Percentiles rank a stretch among this genome's conserved stretches.
Conservation (phyloP, 30 jellyfish, hydroid and myxozoan species). For the Cassiopea andromeda region DNA sequence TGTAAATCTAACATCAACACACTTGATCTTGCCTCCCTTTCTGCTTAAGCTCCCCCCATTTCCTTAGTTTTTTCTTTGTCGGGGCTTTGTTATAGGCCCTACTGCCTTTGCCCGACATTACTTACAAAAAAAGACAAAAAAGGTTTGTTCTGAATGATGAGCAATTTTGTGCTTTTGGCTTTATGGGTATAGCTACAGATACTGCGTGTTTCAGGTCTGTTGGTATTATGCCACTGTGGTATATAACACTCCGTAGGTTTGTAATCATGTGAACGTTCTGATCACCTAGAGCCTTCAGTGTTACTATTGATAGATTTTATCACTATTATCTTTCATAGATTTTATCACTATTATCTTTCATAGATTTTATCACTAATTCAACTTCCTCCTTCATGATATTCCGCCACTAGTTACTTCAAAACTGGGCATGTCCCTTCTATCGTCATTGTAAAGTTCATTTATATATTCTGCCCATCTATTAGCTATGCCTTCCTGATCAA, state of each 20-base stretch:
- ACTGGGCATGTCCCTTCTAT: conserved; percentile 19
- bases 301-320: neutral
- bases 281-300: conserved; percentile 28
- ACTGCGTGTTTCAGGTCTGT: conserved; percentile 1
- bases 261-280: neutral
- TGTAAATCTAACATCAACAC: no score
- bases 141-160: conserved; percentile 15
- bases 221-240: conserved; percentile 29
- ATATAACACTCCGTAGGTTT: neutral
- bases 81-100: no score
- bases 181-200: conserved; percentile 19
- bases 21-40: no score
- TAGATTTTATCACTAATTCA: conserved; percentile 9
- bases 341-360: conserved; percentile 14
- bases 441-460: conserved; percentile 26
- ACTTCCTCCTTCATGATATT: conserved; percentile 14
- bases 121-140: no score
- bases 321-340: neutral
- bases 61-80: no score
- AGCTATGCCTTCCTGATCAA: conserved; percentile 17
- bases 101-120: no score
- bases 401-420: conserved; percentile 6
- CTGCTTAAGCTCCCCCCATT: no score
- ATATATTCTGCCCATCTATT: conserved; percentile 29
- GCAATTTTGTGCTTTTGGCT: conserved; percentile 25